A percentile compares a stretch with the other conserved stretches of the same genome.
These are phyloP conservation scores for Dasyurus viverrinus DNA, from an alignment of 2,113 vertebrate species.

Conservation along the genomic window DNA sequence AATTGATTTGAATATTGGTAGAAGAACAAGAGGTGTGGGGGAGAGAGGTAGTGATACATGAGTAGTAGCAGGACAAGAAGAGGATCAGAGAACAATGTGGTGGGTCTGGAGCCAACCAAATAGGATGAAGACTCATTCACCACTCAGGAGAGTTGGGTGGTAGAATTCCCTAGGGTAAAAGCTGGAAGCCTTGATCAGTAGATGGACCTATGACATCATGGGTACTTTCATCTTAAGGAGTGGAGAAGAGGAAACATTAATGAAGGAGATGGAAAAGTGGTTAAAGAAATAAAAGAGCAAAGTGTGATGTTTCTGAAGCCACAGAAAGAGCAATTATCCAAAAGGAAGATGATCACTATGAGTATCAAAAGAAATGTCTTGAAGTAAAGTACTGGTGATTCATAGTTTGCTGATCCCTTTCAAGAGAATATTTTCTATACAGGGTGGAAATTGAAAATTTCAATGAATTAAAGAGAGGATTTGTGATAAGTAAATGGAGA, in stretches of 20 bases:
- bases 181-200: background rate
- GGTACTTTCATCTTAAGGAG: background rate
- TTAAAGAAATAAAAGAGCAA: background rate
- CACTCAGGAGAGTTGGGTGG: background rate
- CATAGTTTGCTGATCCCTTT: background rate
- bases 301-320: background rate
- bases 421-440: background rate
- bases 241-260: background rate
- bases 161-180: background rate
- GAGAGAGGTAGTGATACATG: background rate
- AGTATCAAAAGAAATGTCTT: background rate
- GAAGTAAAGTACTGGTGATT: background rate
- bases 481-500: background rate
- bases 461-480: background rate
- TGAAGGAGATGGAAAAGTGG: background rate
- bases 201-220: too few relatives aligned
- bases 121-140: background rate
- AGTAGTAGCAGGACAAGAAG: background rate
- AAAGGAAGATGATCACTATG: background rate
- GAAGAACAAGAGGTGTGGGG: background rate
- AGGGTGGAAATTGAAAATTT: background rate
- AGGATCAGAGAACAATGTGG: background rate
- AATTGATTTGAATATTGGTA: background rate
- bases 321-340: background rate
- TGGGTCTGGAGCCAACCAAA: background rate